Percentiles rank a stretch among this genome's conserved stretches.
phyloP scores from a whole-genome alignment of 2,888 invertebrate species.

The Cosmia pyralina region DNA sequence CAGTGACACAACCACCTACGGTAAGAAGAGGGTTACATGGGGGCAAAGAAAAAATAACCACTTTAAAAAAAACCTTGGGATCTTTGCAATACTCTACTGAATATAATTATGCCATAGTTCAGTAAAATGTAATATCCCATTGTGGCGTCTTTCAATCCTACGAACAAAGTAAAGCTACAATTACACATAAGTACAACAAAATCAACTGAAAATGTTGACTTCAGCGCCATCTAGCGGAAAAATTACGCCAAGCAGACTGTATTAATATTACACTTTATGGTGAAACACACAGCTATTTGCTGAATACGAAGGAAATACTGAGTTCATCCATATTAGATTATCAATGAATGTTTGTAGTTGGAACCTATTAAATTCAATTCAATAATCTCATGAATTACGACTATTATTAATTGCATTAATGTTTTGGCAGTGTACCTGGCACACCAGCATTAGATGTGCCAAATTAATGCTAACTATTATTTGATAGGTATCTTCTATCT shows the following conservation, averaged over 20 bases:
- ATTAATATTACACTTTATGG: too few species aligned
- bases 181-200: too few species aligned
- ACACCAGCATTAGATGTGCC: background rate
- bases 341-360: constrained; percentile 14
- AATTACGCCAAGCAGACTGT: too few species aligned
- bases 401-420: constrained; percentile 22
- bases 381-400: constrained; percentile 10
- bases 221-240: too few species aligned
- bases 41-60: background rate
- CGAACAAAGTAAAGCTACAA: too few species aligned
- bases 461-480: constrained; percentile 18
- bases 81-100: too few species aligned
- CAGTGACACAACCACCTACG: constrained; percentile 82
- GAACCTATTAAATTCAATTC: constrained; percentile 4
- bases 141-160: too few species aligned
- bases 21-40: constrained; percentile 74
- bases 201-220: too few species aligned
- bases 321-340: constrained; percentile 8
- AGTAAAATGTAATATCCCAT: too few species aligned
- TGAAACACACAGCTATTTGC: too few species aligned
- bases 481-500: constrained; percentile 1
- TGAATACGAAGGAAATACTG: background rate
- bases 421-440: constrained; percentile 32
- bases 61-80: too few species aligned
- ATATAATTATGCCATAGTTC: too few species aligned